Evolutionary conservation across 2,113 vertebrate species (phyloP), one percentile per base, ranked within the genome.

Genomic region (Hassar affinis): DNA sequence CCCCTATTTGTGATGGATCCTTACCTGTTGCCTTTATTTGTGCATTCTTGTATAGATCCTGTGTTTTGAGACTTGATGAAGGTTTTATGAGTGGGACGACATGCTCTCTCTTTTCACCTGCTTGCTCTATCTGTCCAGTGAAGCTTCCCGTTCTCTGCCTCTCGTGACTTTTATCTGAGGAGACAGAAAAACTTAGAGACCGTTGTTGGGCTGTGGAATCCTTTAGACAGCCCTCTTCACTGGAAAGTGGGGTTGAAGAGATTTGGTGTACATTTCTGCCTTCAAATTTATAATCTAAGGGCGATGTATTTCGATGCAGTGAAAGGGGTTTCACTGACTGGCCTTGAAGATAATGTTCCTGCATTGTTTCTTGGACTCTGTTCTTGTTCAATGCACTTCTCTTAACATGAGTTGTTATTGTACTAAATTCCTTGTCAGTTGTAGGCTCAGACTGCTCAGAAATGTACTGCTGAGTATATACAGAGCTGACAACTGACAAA

Each of bases 151-250:
- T 91, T 42, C 90, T 92, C 0, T 94, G 91, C 83, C 94, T 94
- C 25, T 93, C 94, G 71, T 85, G 79, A 35, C 90, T 93, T 69
- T 76, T 47, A 54, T 94, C 91, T 9, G 94, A 92, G 14, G 93
- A 94, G 57, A 95, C 90, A 0, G 93, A 95, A 88, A 95, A 95
- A 81, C 89, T 86, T 80, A 92, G 92, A 8, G 93, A 93, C 93
- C 95, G 93, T 90, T 93, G 90, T 42, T 88, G 79, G 35, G 47
- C 84, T 84, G 27, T 80, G 22, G 11, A 81, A 14, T 91, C 84
- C n/a, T 91, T 85, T 22, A 33, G 33, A 79, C 86, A 82, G 52
- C 86, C 64, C 64, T 86, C 87, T 57, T 87, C 81, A 15, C 14
- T 81, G 81, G 71, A 35, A 30, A 49, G 30, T 30, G 52, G 62